Conservation (phyloP, 1,140 invertebrate genomes). For the Phenacoccus solenopsis region DNA sequence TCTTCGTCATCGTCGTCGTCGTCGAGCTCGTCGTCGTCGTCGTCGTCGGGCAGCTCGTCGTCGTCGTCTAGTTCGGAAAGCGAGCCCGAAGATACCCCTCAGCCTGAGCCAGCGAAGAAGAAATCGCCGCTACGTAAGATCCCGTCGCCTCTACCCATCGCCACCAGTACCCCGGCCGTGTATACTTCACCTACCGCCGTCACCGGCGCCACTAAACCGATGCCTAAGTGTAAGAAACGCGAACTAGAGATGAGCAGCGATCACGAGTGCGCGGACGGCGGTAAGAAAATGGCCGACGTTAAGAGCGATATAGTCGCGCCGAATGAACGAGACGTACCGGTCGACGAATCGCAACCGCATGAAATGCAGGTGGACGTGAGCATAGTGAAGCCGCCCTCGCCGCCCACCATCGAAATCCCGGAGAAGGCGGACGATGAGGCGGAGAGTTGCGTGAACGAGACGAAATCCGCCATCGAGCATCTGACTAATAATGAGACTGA, state of each 20-base stretch:
- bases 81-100: constrained; percentile 34
- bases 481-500: not conserved
- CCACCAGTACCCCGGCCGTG: not conserved
- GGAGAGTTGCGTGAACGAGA: not conserved
- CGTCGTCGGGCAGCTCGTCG: constrained; percentile 32
- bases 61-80: constrained; percentile 37
- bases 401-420: not conserved
- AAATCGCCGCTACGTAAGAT: too few relatives aligned
- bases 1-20: constrained; percentile 32
- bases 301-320: too few relatives aligned
- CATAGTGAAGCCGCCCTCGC: not conserved
- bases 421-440: not conserved
- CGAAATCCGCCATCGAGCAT: constrained; percentile 5
- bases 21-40: constrained; percentile 33
- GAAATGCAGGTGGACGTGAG: not conserved
- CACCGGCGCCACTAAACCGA: not conserved
- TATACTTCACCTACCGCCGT: not conserved
- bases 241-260: not conserved
- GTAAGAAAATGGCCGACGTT: too few relatives aligned
- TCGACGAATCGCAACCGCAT: not conserved
- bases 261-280: too few relatives aligned
- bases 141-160: too few relatives aligned
- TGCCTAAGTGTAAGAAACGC: not conserved
- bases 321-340: too few relatives aligned
- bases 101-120: not conserved